Conservation (phyloP, 2,113 vertebrate genomes). For the Pituophis catenifer region DNA sequence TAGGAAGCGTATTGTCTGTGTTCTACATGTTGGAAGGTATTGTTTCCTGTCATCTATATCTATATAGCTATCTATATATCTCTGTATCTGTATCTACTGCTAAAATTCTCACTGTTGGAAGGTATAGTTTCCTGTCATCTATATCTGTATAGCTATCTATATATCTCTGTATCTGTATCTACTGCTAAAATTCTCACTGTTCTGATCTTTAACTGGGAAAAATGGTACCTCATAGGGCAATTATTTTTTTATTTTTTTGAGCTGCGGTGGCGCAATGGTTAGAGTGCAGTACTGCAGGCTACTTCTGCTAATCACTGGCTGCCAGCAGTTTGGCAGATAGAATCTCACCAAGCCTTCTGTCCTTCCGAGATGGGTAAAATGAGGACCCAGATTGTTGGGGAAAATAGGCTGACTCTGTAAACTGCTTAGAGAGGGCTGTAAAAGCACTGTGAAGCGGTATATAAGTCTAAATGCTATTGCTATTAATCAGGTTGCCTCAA, state of each 20-base stretch:
- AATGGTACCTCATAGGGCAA: neutral
- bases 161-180: neutral
- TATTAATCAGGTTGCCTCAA: neutral
- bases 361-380: no score
- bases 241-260: neutral
- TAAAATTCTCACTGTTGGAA: neutral
- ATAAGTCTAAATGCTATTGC: no score
- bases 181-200: neutral
- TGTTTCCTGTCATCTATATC: fast-evolving
- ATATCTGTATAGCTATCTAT: neutral
- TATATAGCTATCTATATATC: neutral
- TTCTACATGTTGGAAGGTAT: neutral
- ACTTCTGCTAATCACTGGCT: no score
- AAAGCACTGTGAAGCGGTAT: no score
- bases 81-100: neutral
- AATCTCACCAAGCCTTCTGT: no score
- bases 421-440: no score
- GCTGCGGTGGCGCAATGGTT: no score
- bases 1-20: neutral
- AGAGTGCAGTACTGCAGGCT: no score
- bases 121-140: fast-evolving
- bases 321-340: no score
- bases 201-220: neutral
- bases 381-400: no score
- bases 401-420: no score